Conservation (phyloP, 1,140 invertebrate species). For the Dinothrombium tinctorium region DNA sequence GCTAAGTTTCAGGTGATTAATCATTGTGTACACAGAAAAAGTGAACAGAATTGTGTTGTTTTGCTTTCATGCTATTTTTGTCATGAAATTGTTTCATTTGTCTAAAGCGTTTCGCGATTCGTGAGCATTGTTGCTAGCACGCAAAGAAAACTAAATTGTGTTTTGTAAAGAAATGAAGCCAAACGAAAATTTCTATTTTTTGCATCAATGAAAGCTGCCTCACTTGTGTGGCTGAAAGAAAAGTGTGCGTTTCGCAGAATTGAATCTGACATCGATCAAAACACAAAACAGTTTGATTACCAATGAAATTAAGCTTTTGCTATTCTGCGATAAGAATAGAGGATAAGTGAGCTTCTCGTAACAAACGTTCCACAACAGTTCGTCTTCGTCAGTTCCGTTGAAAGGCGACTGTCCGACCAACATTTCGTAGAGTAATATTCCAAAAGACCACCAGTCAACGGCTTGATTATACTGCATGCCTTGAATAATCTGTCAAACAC, state of each 20-base stretch:
- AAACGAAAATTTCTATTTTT: too few species aligned
- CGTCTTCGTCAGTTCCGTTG: slow-evolving; percentile 93
- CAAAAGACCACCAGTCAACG: slow-evolving; percentile 99
- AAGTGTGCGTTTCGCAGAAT: too few species aligned
- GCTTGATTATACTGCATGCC: slow-evolving; percentile 87
- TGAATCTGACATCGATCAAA: background rate
- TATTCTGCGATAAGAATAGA: slow-evolving; percentile 61
- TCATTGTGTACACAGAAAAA: too few species aligned
- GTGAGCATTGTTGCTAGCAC: too few species aligned
- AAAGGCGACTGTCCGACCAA: slow-evolving; percentile 93
- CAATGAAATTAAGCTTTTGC: slow-evolving; percentile 40
- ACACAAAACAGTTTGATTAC: slow-evolving; percentile 24
- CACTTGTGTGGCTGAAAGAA: too few species aligned
- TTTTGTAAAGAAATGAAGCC: too few species aligned
- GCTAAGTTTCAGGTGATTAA: slow-evolving; percentile 26
- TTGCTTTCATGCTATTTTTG: too few species aligned
- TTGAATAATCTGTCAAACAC: slow-evolving; percentile 57
- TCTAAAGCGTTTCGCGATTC: too few species aligned
- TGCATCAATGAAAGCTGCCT: too few species aligned
- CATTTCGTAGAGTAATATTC: slow-evolving; percentile 93
- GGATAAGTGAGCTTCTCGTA: slow-evolving; percentile 92
- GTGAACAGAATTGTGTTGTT: too few species aligned
- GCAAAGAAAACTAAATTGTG: too few species aligned
- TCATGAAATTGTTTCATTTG: too few species aligned
- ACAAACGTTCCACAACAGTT: slow-evolving; percentile 95